phyloP scores from a whole-genome alignment of 2,113 vertebrate genomes.

The Himantopus leucocephalus region DNA sequence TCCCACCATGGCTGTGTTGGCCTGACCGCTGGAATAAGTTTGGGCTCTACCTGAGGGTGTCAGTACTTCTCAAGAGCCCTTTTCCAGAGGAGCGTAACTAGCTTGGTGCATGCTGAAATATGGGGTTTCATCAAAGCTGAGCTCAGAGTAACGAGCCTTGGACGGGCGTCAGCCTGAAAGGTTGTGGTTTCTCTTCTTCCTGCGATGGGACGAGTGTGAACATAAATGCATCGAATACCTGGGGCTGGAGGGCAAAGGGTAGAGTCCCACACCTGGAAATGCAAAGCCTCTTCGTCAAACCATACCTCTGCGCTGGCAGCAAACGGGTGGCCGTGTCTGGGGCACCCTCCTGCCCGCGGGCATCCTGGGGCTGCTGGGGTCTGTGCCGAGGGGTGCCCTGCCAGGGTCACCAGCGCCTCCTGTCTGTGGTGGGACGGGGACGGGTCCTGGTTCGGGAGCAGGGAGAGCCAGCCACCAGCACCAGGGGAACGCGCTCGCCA shows the following conservation, averaged over 20 bases:
- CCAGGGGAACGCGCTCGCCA: rapidly evolving
- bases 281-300: not conserved
- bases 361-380: not conserved
- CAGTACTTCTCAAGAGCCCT: not conserved
- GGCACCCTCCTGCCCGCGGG: not conserved
- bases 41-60: rapidly evolving
- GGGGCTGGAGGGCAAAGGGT: not conserved
- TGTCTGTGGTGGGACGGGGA: rapidly evolving
- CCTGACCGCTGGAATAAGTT: rapidly evolving
- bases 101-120: rapidly evolving
- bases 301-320: rapidly evolving
- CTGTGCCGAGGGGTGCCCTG: not conserved
- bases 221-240: rapidly evolving
- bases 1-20: rapidly evolving
- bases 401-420: not conserved
- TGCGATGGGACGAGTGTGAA: rapidly evolving
- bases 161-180: rapidly evolving
- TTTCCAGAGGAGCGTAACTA: not conserved
- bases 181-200: rapidly evolving
- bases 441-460: rapidly evolving
- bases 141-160: not conserved
- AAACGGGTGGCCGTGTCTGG: not conserved
- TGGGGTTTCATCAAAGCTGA: not conserved
- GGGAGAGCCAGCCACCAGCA: not conserved
- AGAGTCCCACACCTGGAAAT: rapidly evolving